Conservation (phyloP, 2,797 vertebrate genomes). For the Phataginus tricuspis region DNA sequence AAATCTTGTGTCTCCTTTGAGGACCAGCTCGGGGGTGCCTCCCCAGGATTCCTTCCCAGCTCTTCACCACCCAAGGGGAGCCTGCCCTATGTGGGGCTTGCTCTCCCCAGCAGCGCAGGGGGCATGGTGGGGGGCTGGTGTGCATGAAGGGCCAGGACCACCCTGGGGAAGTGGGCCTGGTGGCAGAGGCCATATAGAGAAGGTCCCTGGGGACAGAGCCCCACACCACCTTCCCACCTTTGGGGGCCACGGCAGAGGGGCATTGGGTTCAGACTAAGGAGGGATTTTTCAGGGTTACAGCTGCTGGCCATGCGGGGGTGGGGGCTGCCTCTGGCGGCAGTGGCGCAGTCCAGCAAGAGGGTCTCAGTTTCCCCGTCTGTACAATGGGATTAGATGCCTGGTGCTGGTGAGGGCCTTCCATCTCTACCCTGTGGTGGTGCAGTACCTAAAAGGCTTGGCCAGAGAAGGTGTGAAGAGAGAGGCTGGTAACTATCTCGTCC, state of each 20-base stretch:
- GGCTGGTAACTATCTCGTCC: neutral
- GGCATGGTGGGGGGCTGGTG: too few species aligned
- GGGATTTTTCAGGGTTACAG: neutral
- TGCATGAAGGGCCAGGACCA: neutral
- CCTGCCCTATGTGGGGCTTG: neutral
- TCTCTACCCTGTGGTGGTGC: neutral
- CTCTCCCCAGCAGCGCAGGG: too few species aligned
- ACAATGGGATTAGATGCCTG: neutral
- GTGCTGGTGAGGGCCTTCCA: neutral
- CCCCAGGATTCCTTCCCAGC: neutral
- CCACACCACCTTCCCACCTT: neutral
- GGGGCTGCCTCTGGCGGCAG: neutral
- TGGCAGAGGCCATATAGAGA: neutral
- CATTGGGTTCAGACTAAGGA: neutral
- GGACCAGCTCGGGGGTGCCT: neutral
- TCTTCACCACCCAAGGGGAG: neutral
- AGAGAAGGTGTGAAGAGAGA: neutral
- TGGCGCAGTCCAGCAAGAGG: too few species aligned
- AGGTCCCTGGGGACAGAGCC: neutral
- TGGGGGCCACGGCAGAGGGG: neutral
- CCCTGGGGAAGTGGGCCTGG: neutral
- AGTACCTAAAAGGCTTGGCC: neutral
- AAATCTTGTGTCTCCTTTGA: neutral
- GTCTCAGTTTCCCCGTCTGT: neutral
- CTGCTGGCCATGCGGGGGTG: too few species aligned